Conservation (phyloP, 2,888 invertebrate genomes). For the Brachypalpus laphriformis region DNA sequence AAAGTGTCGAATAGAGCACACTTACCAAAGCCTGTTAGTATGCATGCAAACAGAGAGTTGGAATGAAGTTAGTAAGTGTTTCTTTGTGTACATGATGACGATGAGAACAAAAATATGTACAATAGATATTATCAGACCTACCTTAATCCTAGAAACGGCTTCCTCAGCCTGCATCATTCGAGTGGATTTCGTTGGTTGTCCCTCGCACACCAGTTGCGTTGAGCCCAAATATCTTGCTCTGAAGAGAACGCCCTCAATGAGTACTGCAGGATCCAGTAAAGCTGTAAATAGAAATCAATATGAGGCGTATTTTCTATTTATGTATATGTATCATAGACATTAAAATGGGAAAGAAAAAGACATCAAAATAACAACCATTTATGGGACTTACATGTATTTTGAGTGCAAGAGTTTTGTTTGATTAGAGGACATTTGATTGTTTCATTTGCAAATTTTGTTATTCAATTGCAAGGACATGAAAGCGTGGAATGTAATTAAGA, state of each 20-base stretch:
- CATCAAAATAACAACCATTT: constrained; percentile 31
- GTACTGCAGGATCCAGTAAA: constrained; percentile 89
- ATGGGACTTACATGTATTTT: constrained; percentile 66
- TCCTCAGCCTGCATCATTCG: constrained; percentile 99
- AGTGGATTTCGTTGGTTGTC: constrained; percentile 99
- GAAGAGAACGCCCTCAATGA: constrained; percentile 99
- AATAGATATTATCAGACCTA: constrained; percentile 83
- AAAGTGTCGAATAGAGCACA: constrained; percentile 4
- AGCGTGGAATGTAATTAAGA: constrained; percentile 70
- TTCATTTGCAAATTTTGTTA: constrained; percentile 64
- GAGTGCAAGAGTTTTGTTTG: constrained; percentile 59
- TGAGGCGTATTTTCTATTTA: constrained; percentile 3
- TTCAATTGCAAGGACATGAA: constrained; percentile 61
- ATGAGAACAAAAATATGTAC: background rate
- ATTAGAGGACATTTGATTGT: constrained; percentile 50
- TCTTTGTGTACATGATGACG: constrained; percentile 17
- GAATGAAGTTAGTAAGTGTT: constrained; percentile 56
- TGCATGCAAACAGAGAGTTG: constrained; percentile 64
- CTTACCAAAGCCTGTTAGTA: constrained; percentile 79
- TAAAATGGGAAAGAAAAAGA: constrained; percentile 25
- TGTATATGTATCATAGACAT: background rate
- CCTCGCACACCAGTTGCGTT: constrained; percentile 98
- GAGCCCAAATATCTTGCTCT: constrained; percentile 98
- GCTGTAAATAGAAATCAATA: constrained; percentile 79
- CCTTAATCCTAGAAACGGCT: constrained; percentile 99